Percentiles rank a stretch among this genome's conserved stretches.
phyloP scores from a whole-genome alignment of 2,113 vertebrate genomes.

The Xerus inauris region DNA sequence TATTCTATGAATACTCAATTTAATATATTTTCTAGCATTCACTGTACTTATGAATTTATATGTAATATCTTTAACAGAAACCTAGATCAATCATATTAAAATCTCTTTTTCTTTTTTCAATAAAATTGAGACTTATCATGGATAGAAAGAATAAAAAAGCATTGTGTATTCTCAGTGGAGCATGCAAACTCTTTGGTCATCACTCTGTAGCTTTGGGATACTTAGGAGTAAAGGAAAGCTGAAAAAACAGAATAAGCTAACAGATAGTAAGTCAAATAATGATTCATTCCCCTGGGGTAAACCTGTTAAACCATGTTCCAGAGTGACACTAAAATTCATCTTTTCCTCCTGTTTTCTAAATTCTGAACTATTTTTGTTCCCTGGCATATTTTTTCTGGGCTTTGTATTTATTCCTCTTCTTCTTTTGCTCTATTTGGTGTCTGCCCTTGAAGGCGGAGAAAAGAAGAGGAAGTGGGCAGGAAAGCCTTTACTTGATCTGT shows the following conservation, averaged over 20 bases:
- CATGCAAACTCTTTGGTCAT: background rate
- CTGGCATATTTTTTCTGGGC: background rate
- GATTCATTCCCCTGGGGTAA: background rate
- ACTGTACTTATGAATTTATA: background rate
- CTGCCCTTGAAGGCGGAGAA: background rate
- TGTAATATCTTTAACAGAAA: background rate
- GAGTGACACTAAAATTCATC: background rate
- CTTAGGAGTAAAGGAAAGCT: background rate
- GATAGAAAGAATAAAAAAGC: background rate
- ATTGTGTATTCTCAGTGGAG: background rate
- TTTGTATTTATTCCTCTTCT: background rate
- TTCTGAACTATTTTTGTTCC: background rate
- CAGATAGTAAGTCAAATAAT: background rate
- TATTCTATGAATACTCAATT: constrained; percentile 44
- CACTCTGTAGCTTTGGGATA: background rate
- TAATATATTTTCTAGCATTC: constrained; percentile 6
- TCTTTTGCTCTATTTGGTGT: background rate
- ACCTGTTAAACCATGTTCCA: background rate
- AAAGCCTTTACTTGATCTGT: background rate
- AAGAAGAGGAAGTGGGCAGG: background rate
- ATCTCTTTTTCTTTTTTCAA: background rate
- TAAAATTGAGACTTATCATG: background rate
- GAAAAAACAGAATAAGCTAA: background rate
- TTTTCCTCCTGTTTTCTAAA: background rate
- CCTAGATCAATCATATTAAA: background rate